These are phyloP conservation scores for Kradibia gibbosae DNA, from an alignment of 1,140 invertebrate species.

Conservation along the genomic window DNA sequence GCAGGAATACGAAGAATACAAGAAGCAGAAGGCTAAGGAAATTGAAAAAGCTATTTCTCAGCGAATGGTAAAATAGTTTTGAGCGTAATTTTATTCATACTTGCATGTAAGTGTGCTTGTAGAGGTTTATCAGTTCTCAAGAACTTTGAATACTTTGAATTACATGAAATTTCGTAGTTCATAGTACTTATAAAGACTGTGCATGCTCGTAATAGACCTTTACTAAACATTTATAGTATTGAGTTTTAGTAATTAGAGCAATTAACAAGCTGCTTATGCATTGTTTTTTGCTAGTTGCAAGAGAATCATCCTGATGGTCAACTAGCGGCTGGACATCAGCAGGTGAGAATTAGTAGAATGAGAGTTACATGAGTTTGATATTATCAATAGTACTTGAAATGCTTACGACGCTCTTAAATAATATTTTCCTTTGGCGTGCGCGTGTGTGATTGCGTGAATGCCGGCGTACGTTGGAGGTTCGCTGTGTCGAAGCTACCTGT, in stretches of 20 bases:
- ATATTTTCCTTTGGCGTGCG: no score
- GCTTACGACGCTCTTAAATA: no score
- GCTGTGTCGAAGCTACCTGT: no score
- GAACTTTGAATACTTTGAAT: conserved; percentile 12
- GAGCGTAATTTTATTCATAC: neutral
- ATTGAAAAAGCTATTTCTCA: conserved; percentile 76
- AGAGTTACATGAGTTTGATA: neutral
- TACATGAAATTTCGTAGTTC: neutral
- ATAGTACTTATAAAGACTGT: neutral
- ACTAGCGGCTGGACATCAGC: conserved; percentile 48
- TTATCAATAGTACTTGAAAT: neutral
- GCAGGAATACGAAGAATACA: conserved; percentile 84
- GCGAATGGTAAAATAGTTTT: conserved; percentile 73
- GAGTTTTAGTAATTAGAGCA: conserved; percentile 55
- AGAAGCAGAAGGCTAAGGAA: conserved; percentile 77
- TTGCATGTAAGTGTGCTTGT: conserved; percentile 31
- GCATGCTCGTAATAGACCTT: conserved; percentile 34
- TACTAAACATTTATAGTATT: conserved; percentile 13
- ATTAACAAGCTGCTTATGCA: conserved; percentile 62
- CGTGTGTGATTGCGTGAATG: no score
- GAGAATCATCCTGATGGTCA: conserved; percentile 51
- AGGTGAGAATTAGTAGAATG: conserved; percentile 51
- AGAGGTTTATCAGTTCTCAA: neutral
- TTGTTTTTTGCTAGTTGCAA: conserved; percentile 62
- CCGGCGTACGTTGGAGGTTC: no score